A percentile compares a stretch with the other conserved stretches of the same genome.
Evolutionary conservation across 1,140 invertebrate genomes (phyloP).

Genomic region (Maconellicoccus hirsutus): DNA sequence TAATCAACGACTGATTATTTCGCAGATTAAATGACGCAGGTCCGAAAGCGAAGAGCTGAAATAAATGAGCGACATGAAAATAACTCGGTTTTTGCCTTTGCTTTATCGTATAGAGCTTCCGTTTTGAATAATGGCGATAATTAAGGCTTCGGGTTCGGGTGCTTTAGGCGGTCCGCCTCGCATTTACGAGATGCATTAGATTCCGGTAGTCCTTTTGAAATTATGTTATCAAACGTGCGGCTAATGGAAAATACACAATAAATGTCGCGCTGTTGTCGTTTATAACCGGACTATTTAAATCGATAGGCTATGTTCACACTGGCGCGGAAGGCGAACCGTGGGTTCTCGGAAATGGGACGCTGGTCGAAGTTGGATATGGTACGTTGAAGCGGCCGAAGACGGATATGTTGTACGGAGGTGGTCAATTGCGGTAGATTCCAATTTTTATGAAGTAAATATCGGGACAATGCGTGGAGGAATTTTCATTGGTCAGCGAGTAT

Average conservation of each 20-base stretch:
- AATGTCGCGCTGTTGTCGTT: neutral
- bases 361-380: too few relatives aligned
- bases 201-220: slow-evolving; percentile 17
- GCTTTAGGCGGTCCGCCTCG: neutral
- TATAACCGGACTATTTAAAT: neutral
- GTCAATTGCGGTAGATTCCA: too few relatives aligned
- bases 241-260: slow-evolving; percentile 18
- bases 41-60: neutral
- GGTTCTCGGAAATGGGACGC: too few relatives aligned
- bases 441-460: too few relatives aligned
- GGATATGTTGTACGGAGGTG: too few relatives aligned
- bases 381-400: too few relatives aligned
- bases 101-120: neutral
- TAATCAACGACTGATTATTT: too few relatives aligned
- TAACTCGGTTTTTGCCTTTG: neutral
- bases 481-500: too few relatives aligned
- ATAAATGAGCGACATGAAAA: neutral
- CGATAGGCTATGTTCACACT: neutral
- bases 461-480: too few relatives aligned
- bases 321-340: too few relatives aligned
- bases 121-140: slow-evolving; percentile 13
- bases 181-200: neutral
- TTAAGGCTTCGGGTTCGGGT: neutral
- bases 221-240: slow-evolving; percentile 20
- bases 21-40: too few relatives aligned